Evolutionary conservation across 2,888 invertebrate genomes (phyloP), one percentile per base, ranked within the genome.

Genomic region (Allygus modestus): DNA sequence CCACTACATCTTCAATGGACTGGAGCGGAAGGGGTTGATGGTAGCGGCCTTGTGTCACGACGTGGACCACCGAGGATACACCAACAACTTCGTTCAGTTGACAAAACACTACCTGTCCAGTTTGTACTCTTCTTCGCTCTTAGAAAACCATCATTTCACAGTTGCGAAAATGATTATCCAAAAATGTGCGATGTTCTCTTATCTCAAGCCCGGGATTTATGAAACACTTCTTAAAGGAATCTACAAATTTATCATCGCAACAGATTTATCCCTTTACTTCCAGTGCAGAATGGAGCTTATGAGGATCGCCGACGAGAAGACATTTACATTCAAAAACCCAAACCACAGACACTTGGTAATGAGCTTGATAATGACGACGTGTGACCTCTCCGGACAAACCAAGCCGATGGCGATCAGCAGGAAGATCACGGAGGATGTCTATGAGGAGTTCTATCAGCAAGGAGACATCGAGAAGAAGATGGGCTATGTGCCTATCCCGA

Each of bases 141-240:
- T 93, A 81, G 94, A 94, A 89, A 91, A 93, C 88, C 93, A 94
- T 87, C 94, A 94, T 87, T 93, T 90, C 87, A 91, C 92, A 87
- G 89, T 94, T 0, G 92, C 93, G 0, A 92, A 91, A 90, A 91
- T 92, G 87, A 90, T 94, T 61, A 91, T 94, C 11, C 88, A 93
- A 93, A 91, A 92, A 77, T 92, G 92, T 88, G 90, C 91, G 2
- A 90, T 94, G 61, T 91, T 93, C n/a, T 86, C 87, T 51, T 90
- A 91, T 81, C 88, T 93, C 11, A 87, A 91, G 0, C 86, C 87
- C 0, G 86, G 87, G 0, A 91, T 91, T 84, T 92, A 90, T 69
- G 89, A 91, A 28, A 89, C 90, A 2, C 90, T 93, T 12, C 87
- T 92, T 87, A 90, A 90, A 20, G 92, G 93, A 89, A 92, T 93